Evolutionary conservation across 1,140 invertebrate genomes (phyloP).

Genomic region (Elymnias hypermnestra): DNA sequence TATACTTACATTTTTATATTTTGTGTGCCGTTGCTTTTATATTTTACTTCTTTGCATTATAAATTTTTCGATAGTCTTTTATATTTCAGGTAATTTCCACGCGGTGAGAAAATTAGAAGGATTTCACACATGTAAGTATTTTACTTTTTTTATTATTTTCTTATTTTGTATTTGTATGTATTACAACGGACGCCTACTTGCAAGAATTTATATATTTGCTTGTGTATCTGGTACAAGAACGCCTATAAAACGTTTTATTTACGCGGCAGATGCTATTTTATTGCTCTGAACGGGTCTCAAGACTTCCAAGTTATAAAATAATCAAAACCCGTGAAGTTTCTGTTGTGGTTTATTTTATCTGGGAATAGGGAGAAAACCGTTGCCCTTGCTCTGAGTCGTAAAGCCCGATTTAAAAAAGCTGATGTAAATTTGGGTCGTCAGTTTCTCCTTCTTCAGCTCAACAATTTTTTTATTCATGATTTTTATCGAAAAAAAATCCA

Average conservation of each 20-base stretch:
- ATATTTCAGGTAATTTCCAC: constrained; percentile 63
- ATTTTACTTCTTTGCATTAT: constrained; percentile 13
- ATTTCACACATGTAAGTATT: constrained; percentile 47
- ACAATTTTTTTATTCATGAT: too few relatives aligned
- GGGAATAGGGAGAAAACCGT: neutral
- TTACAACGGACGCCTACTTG: neutral
- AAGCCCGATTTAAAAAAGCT: neutral
- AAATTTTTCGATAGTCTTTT: constrained; percentile 37
- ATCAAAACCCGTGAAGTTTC: constrained; percentile 3
- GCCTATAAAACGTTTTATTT: constrained; percentile 13
- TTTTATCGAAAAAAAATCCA: too few relatives aligned
- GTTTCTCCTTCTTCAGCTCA: too few relatives aligned
- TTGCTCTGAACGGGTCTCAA: constrained; percentile 3
- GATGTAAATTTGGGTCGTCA: neutral
- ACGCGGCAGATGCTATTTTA: constrained; percentile 15
- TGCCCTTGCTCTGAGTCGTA: neutral
- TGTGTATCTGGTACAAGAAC: constrained; percentile 4
- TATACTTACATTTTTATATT: neutral
- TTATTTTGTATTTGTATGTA: neutral
- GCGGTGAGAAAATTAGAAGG: constrained; percentile 44
- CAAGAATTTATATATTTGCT: neutral
- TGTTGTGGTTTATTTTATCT: neutral
- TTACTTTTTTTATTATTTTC: constrained; percentile 11
- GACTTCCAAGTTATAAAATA: constrained; percentile 3
- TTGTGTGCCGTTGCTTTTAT: neutral